Base-by-base conservation (phyloP, 2,113 vertebrate species). In the Labeo rohita region DNA sequence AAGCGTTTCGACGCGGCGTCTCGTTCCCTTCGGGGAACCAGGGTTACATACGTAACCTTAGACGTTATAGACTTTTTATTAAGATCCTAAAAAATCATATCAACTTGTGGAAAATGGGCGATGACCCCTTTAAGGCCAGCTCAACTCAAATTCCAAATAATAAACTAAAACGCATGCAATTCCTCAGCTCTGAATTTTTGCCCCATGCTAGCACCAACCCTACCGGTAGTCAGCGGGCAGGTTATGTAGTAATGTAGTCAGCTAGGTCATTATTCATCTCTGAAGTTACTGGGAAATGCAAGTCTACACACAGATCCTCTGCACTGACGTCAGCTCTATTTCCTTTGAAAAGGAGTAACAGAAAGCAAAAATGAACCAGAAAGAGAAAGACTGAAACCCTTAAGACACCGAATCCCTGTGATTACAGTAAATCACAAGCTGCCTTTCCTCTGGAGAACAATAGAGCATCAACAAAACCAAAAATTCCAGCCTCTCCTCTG, bases 271-370 rank as follows among this genome's bases (percentile, higher is more conserved):
- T 73, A 11, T 47, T 73, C 18, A n/a, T 45, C 8, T 43, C 39
- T 73, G 39, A 73, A 73, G 70, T 47, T 16, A 73, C 16, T 73
- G 70, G 70, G 9, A 73, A 73, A 70, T 70, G 13, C 39, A 73
- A 18, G 16, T 45, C 18, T n/a, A 28, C n/a, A 63, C 7, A 72
- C 45, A 49, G 11, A 75, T n/a, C 21, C 21, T 59, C 56, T 9
- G 56, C 6, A 75, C 61, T 65, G 56, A 61, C 21, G 3, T 74
- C 43, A 74, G 39, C 70, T 47, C 70, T 47, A 74, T 73, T 73
- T 73, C 13, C 36, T 45, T 73, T 45, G 70, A 74, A 74, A 47
- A 2, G 3, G 3, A 74, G 39, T 21, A 43, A 74, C 43, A 74
- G 13, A 70, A 70, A 70, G 66, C 34, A 70, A 28, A 65, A 28